Evolutionary conservation across 2,113 vertebrate genomes (phyloP).

Genomic region (Cynopterus brachyotis): DNA sequence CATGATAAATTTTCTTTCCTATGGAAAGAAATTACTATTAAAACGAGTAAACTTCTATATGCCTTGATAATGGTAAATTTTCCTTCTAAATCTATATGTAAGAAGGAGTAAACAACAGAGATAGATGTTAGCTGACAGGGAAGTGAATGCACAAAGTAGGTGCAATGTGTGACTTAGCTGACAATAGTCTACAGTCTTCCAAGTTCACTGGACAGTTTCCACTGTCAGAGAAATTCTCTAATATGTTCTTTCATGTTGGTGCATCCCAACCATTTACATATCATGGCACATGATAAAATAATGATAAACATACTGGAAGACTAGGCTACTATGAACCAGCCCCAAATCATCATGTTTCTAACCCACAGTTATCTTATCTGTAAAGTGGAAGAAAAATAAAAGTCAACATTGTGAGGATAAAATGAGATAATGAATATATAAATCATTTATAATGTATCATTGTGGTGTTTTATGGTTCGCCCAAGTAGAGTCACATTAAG

Average conservation of each 20-base stretch:
- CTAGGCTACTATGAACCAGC: neutral
- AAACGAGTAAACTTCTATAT: neutral
- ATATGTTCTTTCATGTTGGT: neutral
- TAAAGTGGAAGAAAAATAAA: neutral
- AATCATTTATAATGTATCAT: neutral
- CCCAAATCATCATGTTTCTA: neutral
- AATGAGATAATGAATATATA: neutral
- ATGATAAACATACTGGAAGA: neutral
- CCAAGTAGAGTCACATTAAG: neutral
- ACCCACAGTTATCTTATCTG: neutral
- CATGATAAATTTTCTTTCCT: neutral
- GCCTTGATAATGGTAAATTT: neutral
- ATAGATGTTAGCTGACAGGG: neutral
- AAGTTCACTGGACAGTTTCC: neutral
- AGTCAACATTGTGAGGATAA: neutral
- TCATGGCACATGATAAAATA: neutral
- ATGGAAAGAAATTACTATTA: neutral
- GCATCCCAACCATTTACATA: neutral
- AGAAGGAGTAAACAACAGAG: neutral
- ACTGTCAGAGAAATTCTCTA: neutral
- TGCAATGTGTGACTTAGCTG: neutral
- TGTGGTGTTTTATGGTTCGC: neutral
- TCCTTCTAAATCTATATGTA: neutral
- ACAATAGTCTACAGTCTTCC: neutral
- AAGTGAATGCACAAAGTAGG: neutral